Evolutionary conservation across 2,113 vertebrate species (phyloP).

Genomic region (Phalacrocorax aristotelis): DNA sequence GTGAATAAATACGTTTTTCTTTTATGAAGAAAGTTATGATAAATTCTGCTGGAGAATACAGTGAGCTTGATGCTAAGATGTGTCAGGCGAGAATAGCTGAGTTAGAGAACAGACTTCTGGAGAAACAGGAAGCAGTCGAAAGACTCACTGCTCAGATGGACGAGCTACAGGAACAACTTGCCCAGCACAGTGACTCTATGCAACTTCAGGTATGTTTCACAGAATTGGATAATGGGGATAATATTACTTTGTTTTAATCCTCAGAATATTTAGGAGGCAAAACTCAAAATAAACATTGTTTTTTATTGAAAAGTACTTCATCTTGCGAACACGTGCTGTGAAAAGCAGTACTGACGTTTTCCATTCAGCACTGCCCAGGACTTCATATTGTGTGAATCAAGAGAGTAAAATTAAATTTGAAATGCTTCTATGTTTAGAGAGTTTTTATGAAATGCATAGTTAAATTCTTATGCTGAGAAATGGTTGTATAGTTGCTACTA

Average conservation of each 20-base stretch:
- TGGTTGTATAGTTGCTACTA: neutral
- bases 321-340: neutral
- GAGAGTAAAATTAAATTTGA: neutral
- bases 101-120: conserved; percentile 20
- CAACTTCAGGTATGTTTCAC: neutral
- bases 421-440: neutral
- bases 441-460: neutral
- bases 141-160: neutral
- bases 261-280: neutral
- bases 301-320: neutral
- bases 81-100: neutral
- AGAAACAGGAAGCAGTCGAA: neutral
- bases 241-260: neutral
- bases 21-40: neutral
- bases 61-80: neutral
- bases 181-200: neutral
- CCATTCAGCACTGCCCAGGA: neutral
- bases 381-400: neutral
- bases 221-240: neutral
- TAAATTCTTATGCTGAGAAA: neutral
- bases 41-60: neutral
- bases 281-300: neutral
- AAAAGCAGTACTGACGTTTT: neutral
- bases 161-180: neutral
- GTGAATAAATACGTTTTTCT: neutral